phyloP scores from a whole-genome alignment of 1,140 invertebrate genomes.

The Lepidurus arcticus region DNA sequence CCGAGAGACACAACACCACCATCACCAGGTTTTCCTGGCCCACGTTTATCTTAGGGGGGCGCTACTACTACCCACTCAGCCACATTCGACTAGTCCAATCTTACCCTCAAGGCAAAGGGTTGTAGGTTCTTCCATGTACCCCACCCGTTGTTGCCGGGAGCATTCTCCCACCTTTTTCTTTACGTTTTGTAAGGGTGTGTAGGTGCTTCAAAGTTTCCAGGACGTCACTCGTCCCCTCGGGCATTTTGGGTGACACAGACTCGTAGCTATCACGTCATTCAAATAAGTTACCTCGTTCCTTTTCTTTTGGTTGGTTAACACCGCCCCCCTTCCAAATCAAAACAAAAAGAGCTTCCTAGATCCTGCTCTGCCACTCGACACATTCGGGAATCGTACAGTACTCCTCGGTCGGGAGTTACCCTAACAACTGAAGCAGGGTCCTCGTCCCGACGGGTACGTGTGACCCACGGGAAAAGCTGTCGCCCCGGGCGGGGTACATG shows the following conservation, averaged over 20 bases:
- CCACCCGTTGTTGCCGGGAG: no score
- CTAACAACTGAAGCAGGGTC: background rate
- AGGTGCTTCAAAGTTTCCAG: background rate
- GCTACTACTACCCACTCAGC: no score
- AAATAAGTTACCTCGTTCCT: background rate
- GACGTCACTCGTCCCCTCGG: background rate
- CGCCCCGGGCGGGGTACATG: background rate
- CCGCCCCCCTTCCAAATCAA: background rate
- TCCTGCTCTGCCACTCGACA: background rate
- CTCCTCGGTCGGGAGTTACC: slow-evolving; percentile 6
- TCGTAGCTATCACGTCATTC: background rate
- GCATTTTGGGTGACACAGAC: background rate
- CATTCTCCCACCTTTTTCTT: no score
- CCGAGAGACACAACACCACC: background rate
- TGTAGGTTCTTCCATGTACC: no score
- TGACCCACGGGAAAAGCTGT: background rate
- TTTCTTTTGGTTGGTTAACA: no score
- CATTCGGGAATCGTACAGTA: background rate
- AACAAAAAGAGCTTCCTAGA: background rate
- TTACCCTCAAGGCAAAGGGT: no score
- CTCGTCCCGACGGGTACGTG: background rate
- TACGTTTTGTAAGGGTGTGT: background rate
- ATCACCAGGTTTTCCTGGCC: background rate
- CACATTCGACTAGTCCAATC: no score
- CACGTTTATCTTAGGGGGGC: background rate